phyloP scores from a whole-genome alignment of 2,797 vertebrate genomes.

The Labeo calbasu region DNA sequence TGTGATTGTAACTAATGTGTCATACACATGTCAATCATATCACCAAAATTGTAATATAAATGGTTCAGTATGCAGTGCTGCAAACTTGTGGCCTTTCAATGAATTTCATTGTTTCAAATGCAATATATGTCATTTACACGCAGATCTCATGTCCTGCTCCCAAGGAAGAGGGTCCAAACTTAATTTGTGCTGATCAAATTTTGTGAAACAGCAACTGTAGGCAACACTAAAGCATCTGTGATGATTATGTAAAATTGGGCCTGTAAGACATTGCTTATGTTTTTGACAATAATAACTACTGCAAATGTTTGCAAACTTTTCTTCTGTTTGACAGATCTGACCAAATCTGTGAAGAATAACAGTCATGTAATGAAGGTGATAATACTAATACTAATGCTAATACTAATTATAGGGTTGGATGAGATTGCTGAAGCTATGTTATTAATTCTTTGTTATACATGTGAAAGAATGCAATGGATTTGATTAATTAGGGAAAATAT shows the following conservation, averaged over 20 bases:
- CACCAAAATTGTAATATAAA: background rate
- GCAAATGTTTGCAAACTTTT: background rate
- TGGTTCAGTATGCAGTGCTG: background rate
- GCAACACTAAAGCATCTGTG: background rate
- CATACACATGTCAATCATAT: background rate
- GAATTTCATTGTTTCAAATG: background rate
- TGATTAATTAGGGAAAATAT: background rate
- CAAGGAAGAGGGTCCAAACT: background rate
- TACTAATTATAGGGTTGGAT: background rate
- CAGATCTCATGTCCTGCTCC: background rate
- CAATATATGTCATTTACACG: too few relatives aligned
- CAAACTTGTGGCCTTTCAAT: conserved; percentile 15
- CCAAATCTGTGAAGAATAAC: background rate
- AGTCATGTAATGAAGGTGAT: background rate
- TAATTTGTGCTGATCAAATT: background rate
- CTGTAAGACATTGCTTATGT: background rate
- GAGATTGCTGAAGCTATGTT: too few relatives aligned
- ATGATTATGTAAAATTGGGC: background rate
- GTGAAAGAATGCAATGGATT: conserved; percentile 13
- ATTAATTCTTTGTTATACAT: background rate
- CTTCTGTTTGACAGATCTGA: background rate
- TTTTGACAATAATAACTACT: background rate
- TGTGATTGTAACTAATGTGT: background rate
- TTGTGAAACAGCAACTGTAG: background rate
- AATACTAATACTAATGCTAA: background rate